These are phyloP conservation scores for Vulpes vulpes DNA, from an alignment of 2,113 vertebrate genomes.

Conservation along the genomic window DNA sequence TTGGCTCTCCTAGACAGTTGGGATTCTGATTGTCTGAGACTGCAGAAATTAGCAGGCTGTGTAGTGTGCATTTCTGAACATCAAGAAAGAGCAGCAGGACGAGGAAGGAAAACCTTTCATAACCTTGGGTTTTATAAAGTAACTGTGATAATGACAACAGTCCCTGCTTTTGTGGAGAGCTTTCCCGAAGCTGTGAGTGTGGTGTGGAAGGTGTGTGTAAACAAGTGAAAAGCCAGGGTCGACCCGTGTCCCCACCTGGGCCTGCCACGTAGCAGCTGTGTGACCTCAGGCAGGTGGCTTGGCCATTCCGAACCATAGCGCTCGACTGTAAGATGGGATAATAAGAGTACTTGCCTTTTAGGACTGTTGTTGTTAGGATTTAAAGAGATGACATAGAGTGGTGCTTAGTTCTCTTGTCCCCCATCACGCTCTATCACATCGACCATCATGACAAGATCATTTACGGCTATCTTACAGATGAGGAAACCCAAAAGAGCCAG, in stretches of 20 bases:
- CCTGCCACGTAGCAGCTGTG: neutral
- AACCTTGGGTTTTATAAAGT: neutral
- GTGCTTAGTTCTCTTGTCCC: neutral
- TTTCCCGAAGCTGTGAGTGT: neutral
- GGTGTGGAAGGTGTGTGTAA: neutral
- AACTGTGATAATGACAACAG: neutral
- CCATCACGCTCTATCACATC: neutral
- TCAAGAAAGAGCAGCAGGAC: neutral
- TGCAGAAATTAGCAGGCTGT: slow-evolving; percentile 85
- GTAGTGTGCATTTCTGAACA: slow-evolving; percentile 69
- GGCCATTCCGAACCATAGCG: neutral
- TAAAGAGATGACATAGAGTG: neutral
- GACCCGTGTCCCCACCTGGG: neutral
- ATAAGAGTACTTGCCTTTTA: neutral
- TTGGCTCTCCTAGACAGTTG: slow-evolving; percentile 91
- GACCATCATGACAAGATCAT: neutral
- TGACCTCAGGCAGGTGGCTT: neutral
- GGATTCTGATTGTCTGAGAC: slow-evolving; percentile 90
- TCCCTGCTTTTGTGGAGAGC: neutral
- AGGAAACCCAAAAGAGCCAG: neutral
- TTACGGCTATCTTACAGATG: neutral
- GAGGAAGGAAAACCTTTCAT: slow-evolving; percentile 28
- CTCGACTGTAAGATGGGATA: neutral
- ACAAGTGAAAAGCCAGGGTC: neutral
- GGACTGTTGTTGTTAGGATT: neutral